phyloP scores from a whole-genome alignment of 2,113 vertebrate genomes.

The Edolisoma coerulescens region DNA sequence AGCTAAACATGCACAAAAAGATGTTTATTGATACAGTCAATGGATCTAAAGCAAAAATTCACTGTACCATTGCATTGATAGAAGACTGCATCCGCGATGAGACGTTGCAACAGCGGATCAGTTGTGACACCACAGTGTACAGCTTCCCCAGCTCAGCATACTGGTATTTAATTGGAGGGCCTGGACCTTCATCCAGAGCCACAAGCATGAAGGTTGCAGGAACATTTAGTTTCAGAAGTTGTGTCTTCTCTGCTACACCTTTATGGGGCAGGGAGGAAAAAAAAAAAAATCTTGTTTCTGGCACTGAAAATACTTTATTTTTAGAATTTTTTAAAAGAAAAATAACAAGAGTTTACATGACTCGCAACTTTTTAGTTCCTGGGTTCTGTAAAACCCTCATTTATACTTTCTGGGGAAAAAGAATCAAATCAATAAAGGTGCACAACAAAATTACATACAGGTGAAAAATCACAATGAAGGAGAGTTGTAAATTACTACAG shows the following conservation, averaged over 20 bases:
- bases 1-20: background rate
- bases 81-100: conserved; percentile 97
- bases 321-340: background rate
- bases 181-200: conserved; percentile 95
- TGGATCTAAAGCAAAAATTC: background rate
- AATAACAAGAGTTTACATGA: background rate
- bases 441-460: background rate
- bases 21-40: background rate
- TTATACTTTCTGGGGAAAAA: background rate
- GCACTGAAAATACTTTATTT: background rate
- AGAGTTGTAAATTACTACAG: background rate
- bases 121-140: conserved; percentile 96
- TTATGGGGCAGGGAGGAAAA: background rate
- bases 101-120: conserved; percentile 98
- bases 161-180: conserved; percentile 99
- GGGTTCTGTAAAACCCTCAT: background rate
- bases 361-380: background rate
- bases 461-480: background rate
- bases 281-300: background rate
- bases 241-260: conserved; percentile 98
- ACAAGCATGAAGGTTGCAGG: conserved; percentile 99
- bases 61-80: conserved; percentile 94
- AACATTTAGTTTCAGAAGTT: conserved; percentile 94
- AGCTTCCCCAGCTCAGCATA: conserved; percentile 98
- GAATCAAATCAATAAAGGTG: background rate